Conservation (phyloP, 2,113 vertebrate species). For the Rhizomys pruinosus region DNA sequence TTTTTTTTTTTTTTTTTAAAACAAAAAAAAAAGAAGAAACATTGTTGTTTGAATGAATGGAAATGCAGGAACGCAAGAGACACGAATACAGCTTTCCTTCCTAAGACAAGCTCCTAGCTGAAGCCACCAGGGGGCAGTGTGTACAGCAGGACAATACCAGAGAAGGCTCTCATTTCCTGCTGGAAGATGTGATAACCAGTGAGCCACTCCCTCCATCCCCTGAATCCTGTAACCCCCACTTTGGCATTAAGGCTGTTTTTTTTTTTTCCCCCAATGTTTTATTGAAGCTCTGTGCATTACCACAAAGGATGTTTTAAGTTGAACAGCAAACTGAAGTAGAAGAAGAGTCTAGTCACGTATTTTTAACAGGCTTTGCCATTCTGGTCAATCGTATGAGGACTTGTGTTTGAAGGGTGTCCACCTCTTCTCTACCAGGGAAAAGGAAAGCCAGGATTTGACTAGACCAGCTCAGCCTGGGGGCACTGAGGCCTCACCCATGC, state of each 20-base stretch:
- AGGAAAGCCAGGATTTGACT: not conserved
- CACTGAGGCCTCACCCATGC: not conserved
- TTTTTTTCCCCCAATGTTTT: too few species aligned
- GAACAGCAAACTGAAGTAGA: too few species aligned
- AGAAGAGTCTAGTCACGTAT: too few species aligned
- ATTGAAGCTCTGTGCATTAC: too few species aligned
- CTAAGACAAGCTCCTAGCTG: rapidly evolving
- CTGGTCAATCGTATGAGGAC: too few species aligned
- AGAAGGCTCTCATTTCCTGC: rapidly evolving
- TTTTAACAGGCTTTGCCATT: too few species aligned
- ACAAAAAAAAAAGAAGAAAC: not conserved
- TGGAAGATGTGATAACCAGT: not conserved
- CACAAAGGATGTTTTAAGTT: too few species aligned
- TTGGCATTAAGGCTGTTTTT: not conserved
- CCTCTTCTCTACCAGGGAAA: not conserved
- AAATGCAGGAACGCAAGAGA: not conserved
- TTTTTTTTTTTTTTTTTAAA: too few species aligned
- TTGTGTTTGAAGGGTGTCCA: not conserved
- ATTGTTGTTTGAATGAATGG: not conserved
- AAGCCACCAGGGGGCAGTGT: slow-evolving; percentile 32
- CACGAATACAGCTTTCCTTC: rapidly evolving
- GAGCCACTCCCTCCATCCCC: not conserved
- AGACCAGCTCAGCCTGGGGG: not conserved
- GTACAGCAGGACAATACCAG: not conserved
- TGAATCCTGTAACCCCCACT: not conserved